Conservation (phyloP, 2,888 invertebrate genomes). For the Agonum fuliginosum region DNA sequence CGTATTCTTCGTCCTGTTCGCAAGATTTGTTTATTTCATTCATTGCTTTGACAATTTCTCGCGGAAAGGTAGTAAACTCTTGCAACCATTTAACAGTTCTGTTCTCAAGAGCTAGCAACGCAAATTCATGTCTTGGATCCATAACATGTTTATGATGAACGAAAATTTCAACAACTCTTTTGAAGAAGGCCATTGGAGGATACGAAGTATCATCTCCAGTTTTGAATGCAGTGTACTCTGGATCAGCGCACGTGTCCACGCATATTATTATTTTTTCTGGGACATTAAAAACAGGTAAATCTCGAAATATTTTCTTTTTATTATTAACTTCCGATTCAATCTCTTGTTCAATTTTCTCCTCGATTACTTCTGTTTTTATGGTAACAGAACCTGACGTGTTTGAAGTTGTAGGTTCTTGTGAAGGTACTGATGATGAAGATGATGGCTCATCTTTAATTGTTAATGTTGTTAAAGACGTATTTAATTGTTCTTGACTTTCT, state of each 20-base stretch:
- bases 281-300: constrained; percentile 74
- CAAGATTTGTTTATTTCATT: constrained; percentile 76
- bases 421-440: background rate
- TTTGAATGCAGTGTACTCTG: constrained; percentile 75
- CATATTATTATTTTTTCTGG: constrained; percentile 80
- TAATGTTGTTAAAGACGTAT: constrained; percentile 17
- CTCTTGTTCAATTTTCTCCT: background rate
- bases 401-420: background rate
- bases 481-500: constrained; percentile 2
- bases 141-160: constrained; percentile 78
- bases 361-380: background rate
- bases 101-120: constrained; percentile 76
- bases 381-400: too few relatives aligned
- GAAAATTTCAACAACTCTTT: constrained; percentile 78
- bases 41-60: constrained; percentile 76
- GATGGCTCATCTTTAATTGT: constrained; percentile 1
- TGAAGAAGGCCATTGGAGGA: constrained; percentile 78
- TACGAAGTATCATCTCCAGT: constrained; percentile 76
- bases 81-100: constrained; percentile 75
- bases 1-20: constrained; percentile 74
- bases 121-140: constrained; percentile 79
- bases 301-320: background rate
- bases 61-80: constrained; percentile 79
- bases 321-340: background rate
- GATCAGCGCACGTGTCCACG: constrained; percentile 78